Evolutionary conservation across 2,113 vertebrate genomes (phyloP), one percentile per base, ranked within the genome.

Genomic region (Cheilinus undulatus): DNA sequence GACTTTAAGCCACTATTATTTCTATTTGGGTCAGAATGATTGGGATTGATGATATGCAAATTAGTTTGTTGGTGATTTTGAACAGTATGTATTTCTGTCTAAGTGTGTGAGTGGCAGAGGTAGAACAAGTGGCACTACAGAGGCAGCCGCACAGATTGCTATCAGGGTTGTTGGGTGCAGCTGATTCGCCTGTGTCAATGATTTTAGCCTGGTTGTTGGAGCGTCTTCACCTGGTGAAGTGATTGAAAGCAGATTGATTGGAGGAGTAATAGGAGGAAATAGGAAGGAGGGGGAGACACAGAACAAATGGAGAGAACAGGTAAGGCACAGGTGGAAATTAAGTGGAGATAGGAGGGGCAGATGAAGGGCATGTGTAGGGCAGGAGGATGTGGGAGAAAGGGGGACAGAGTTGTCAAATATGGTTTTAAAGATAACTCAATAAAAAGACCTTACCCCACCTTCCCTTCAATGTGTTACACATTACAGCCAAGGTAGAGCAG

Each of bases 21-120:
- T 89, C 66, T 69, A 51, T 86, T 59, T 71, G 67, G 73, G 57
- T 66, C 63, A 46, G 23, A 53, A 24, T 71, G 48, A 75, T 76
- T 38, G 30, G 48, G 73, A 74, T 19, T 76, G 53, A 68, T 66
- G 42, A 23, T 53, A 46, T 48, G 24, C 7, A 56, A 26, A 61
- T 1, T 1, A 40, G 50, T 11, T 7, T 15, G 54, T 65, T 32
- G 38, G 11, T 20, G 30, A 51, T 17, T 36, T 42, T 0, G n/a
- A 27, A 36, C 60, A 26, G 51, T 53, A 10, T 3, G 40, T 1
- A 1, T 22, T 19, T 48, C 34, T 69, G 3, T 69, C 28, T 15
- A n/a, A 30, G 20, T 59, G 58, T 19, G 19, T 23, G 46, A 22
- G 50, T 51, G 22, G 24, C 3, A 43, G 36, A 36, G 40, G 48